A percentile compares a stretch with the other conserved stretches of the same genome.
Evolutionary conservation across 1,140 invertebrate genomes (phyloP).

Genomic region (Neodiprion virginianus): DNA sequence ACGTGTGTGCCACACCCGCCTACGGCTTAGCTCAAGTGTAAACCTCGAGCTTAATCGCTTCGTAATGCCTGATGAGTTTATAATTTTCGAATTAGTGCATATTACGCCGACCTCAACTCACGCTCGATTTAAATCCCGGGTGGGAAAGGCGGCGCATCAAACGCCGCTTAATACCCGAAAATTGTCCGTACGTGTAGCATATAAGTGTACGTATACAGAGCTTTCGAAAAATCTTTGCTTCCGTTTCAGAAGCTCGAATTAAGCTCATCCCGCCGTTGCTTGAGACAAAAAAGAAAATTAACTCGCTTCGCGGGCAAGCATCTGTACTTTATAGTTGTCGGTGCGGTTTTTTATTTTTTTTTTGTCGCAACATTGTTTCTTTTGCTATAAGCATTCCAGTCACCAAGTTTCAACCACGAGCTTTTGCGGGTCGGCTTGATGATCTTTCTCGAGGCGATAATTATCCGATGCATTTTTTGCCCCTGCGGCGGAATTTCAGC

Average conservation of each 20-base stretch:
- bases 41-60: constrained; percentile 45
- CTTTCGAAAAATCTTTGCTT: too few species aligned
- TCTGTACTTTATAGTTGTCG: constrained; percentile 25
- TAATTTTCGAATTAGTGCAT: constrained; percentile 34
- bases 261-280: too few species aligned
- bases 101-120: constrained; percentile 29
- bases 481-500: too few species aligned
- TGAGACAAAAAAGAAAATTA: constrained; percentile 18
- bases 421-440: constrained; percentile 12
- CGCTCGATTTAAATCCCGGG: constrained; percentile 33
- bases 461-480: too few species aligned
- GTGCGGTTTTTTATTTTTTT: constrained; percentile 14
- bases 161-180: too few species aligned
- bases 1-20: constrained; percentile 41
- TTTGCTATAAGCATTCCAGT: background rate
- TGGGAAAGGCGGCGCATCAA: background rate
- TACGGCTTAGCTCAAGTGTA: constrained; percentile 40
- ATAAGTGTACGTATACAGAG: too few species aligned
- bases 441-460: too few species aligned
- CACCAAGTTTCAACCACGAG: constrained; percentile 25
- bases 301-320: constrained; percentile 17
- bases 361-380: background rate
- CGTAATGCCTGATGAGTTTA: constrained; percentile 48
- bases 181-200: too few species aligned
- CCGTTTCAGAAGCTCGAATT: too few species aligned